A percentile compares a stretch with the other conserved stretches of the same genome.
Conservation (phyloP, 2,113 vertebrate genomes). For the Sinocyclocheilus grahami region DNA sequence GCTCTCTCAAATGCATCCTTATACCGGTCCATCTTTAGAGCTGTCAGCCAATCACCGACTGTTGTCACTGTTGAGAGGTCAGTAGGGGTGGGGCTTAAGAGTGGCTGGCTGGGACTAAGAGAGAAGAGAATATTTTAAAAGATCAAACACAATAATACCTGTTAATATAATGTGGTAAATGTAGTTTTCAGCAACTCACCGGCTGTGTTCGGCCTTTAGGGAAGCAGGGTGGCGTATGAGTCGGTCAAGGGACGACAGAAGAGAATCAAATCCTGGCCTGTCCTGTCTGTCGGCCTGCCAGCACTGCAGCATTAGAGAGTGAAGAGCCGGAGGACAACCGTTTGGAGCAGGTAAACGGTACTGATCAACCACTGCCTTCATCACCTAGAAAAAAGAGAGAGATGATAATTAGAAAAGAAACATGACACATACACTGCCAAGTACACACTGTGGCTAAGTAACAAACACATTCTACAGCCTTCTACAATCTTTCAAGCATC, state of each 20-base stretch:
- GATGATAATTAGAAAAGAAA: too few species aligned
- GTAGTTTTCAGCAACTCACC: slow-evolving; percentile 70
- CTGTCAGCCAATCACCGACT: slow-evolving; percentile 89
- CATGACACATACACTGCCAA: too few species aligned
- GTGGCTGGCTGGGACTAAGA: slow-evolving; percentile 86
- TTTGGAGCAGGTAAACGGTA: slow-evolving; percentile 92
- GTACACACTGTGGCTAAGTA: too few species aligned
- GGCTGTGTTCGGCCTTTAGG: slow-evolving; percentile 82
- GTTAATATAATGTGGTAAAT: background rate
- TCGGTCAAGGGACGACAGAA: slow-evolving; percentile 91
- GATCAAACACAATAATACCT: background rate
- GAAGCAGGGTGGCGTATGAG: slow-evolving; percentile 93
- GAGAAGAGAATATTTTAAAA: background rate
- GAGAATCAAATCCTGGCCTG: slow-evolving; percentile 87
- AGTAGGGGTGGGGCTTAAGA: slow-evolving; percentile 89
- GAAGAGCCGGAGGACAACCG: slow-evolving; percentile 87
- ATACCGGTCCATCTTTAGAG: slow-evolving; percentile 90
- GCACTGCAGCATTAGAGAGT: slow-evolving; percentile 94
- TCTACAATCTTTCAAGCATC: too few species aligned
- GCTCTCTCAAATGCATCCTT: slow-evolving; percentile 91
- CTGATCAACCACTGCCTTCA: slow-evolving; percentile 92
- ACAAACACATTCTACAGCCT: too few species aligned
- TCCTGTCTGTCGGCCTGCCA: slow-evolving; percentile 90
- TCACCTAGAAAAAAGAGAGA: slow-evolving; percentile 77
- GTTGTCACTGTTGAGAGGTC: slow-evolving; percentile 88